phyloP scores from a whole-genome alignment of 2,113 vertebrate species.

The Sander lucioperca region DNA sequence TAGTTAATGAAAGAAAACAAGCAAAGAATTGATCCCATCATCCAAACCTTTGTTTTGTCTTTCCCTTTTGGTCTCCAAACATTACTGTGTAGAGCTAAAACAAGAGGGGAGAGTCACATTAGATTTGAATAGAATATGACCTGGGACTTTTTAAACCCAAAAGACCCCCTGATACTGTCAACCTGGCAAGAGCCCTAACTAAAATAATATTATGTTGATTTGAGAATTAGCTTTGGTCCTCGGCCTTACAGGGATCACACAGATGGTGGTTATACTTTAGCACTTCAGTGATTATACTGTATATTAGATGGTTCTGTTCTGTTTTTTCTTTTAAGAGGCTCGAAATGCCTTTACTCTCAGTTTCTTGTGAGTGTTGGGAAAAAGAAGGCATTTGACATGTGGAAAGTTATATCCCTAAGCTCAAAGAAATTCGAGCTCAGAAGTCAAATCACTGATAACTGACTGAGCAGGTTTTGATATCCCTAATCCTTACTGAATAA shows the following conservation, averaged over 20 bases:
- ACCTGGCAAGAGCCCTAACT: constrained; percentile 9
- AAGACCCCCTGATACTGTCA: constrained; percentile 5
- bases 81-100: constrained; percentile 46
- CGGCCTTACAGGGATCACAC: constrained; percentile 24
- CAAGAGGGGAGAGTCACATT: constrained; percentile 50
- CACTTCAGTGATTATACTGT: constrained; percentile 9
- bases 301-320: constrained; percentile 17
- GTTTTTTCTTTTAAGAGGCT: constrained; percentile 12
- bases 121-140: constrained; percentile 45
- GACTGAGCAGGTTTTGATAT: background rate
- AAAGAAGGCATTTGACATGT: background rate
- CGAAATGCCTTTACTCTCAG: constrained; percentile 4
- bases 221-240: constrained; percentile 5
- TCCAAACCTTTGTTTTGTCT: constrained; percentile 53
- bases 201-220: constrained; percentile 15
- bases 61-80: constrained; percentile 53
- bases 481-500: constrained; percentile 1
- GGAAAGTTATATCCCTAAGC: background rate
- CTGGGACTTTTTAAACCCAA: constrained; percentile 17
- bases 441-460: constrained; percentile 1
- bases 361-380: constrained; percentile 6
- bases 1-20: constrained; percentile 66
- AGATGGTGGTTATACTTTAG: constrained; percentile 31
- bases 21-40: constrained; percentile 63
- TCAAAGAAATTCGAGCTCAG: background rate